Percentiles rank a stretch among this genome's conserved stretches.
Evolutionary conservation across 2,113 vertebrate species (phyloP).

Genomic region (Apodemus sylvaticus): DNA sequence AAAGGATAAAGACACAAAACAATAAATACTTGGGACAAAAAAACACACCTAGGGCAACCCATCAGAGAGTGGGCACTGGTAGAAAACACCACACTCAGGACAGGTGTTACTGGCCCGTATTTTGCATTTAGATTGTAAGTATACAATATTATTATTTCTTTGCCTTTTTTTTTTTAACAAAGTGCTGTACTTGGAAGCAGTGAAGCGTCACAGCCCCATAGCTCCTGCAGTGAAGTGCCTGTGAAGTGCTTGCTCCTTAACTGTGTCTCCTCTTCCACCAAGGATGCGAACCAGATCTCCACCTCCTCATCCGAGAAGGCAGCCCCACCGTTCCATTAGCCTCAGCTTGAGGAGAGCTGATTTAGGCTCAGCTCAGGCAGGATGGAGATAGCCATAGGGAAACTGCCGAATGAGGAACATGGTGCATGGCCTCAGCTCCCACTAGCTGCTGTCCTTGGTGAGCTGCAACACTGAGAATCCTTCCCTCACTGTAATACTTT

Average conservation of each 20-base stretch:
- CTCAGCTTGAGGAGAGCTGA: not conserved
- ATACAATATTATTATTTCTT: slow-evolving; percentile 62
- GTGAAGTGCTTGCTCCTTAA: slow-evolving; percentile 22
- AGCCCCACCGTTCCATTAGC: slow-evolving; percentile 30
- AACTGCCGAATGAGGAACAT: not conserved
- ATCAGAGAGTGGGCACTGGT: slow-evolving; percentile 51
- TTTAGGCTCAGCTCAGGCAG: slow-evolving; percentile 62
- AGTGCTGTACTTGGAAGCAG: slow-evolving; percentile 69
- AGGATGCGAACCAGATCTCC: slow-evolving; percentile 42
- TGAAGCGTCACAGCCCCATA: slow-evolving; percentile 45
- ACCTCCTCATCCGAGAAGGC: slow-evolving; percentile 59
- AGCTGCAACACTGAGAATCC: not conserved
- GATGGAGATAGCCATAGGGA: slow-evolving; percentile 62
- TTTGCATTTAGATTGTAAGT: slow-evolving; percentile 64
- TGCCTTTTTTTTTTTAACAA: slow-evolving; percentile 23
- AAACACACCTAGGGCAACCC: not conserved
- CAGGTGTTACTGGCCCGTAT: slow-evolving; percentile 44
- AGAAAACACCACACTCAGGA: slow-evolving; percentile 79
- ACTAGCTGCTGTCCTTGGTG: not conserved
- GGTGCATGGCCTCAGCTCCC: not conserved
- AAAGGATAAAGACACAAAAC: slow-evolving; percentile 71
- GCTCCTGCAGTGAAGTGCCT: slow-evolving; percentile 1
- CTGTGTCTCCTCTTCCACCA: slow-evolving; percentile 34
- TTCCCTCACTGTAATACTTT: not conserved
- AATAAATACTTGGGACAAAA: slow-evolving; percentile 2